phyloP scores from a whole-genome alignment of 1,140 invertebrate species.

The Aphelenchoides fujianensis region DNA sequence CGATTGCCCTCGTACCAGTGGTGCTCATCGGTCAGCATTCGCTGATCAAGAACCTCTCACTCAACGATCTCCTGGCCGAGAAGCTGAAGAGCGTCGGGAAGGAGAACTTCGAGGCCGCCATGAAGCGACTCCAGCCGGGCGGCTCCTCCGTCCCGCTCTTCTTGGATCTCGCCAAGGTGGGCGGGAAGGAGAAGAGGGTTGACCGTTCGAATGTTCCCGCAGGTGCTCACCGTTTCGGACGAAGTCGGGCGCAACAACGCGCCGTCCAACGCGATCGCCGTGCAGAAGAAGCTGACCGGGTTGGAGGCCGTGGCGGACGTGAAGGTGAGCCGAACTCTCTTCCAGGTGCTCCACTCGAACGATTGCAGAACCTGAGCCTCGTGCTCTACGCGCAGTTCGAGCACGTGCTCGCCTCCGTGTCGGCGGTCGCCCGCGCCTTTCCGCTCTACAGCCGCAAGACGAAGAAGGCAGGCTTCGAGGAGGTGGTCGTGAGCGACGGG shows the following conservation, averaged over 20 bases:
- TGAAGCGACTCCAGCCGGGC: slow-evolving; percentile 21
- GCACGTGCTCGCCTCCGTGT: slow-evolving; percentile 40
- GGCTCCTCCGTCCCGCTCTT: slow-evolving; percentile 44
- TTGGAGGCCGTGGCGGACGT: slow-evolving; percentile 24
- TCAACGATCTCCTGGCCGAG: slow-evolving; percentile 17
- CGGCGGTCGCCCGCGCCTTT: slow-evolving; percentile 50
- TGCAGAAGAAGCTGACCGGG: slow-evolving; percentile 44
- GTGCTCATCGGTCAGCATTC: slow-evolving; percentile 34
- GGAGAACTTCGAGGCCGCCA: slow-evolving; percentile 31
- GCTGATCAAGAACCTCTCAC: slow-evolving; percentile 34
- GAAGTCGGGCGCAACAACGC: slow-evolving; percentile 46
- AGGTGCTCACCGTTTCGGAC: slow-evolving; percentile 51
- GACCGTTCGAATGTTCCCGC: slow-evolving; percentile 15
- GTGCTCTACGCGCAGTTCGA: slow-evolving; percentile 52
- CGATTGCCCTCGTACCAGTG: no score
- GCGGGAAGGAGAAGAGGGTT: not conserved
- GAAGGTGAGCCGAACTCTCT: slow-evolving; percentile 33
- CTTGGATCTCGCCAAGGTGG: slow-evolving; percentile 55
- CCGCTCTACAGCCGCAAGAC: slow-evolving; percentile 49
- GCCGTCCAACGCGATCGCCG: slow-evolving; percentile 42
- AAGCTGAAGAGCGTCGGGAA: slow-evolving; percentile 29
- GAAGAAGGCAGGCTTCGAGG: slow-evolving; percentile 30
- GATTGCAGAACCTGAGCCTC: slow-evolving; percentile 37
- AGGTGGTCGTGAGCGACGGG: slow-evolving; percentile 49
- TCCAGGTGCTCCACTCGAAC: not conserved